Evolutionary conservation across 2,113 vertebrate species (phyloP), one percentile per base, ranked within the genome.

Genomic region (Sinocyclocheilus anshuiensis): DNA sequence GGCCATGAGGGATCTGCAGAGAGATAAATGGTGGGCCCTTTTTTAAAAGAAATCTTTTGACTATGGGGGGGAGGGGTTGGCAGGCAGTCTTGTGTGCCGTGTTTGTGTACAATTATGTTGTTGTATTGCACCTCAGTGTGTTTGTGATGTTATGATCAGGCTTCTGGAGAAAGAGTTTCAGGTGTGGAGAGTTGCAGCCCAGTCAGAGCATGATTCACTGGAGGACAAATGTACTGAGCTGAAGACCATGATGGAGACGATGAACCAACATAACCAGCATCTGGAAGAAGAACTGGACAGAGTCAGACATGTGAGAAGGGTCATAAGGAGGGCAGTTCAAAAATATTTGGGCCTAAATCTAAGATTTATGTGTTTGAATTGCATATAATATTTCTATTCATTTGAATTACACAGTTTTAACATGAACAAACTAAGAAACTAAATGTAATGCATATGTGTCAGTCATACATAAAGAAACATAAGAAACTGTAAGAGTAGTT

Each of bases 91-190:
- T 29, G 26, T 33, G 26, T 16, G 26, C 26, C 6, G 2, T 33
- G 0, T 7, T 67, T 29, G 5, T 6, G 39, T 39, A 33, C 29
- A 39, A 39, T 39, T 39, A 6, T 39, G 6, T 9, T 42, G 7
- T 33, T 33, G 29, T 69, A 33, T n/a, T 69, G 15, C 2, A n/a
- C 6, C 57, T 61, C 57, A 61, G 0, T 69, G 26, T 3, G 45
- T 81, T 33, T 86, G 61, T 20, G 45, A 26, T 87, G 57, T 55
- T 33, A 29, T 79, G 45, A 45, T 53, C 89, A 97, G 97, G 90
- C 80, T 95, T 75, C 86, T 97, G 88, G 95, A 95, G 88, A 94
- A 95, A 69, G 90, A 96, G 69, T 89, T 97, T 86, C 91, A 92
- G 86, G 92, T 86, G 0, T 93, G 92, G 95, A 94, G 92, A 84